Conservation (phyloP, 2,113 vertebrate genomes). For the Ameiurus melas region DNA sequence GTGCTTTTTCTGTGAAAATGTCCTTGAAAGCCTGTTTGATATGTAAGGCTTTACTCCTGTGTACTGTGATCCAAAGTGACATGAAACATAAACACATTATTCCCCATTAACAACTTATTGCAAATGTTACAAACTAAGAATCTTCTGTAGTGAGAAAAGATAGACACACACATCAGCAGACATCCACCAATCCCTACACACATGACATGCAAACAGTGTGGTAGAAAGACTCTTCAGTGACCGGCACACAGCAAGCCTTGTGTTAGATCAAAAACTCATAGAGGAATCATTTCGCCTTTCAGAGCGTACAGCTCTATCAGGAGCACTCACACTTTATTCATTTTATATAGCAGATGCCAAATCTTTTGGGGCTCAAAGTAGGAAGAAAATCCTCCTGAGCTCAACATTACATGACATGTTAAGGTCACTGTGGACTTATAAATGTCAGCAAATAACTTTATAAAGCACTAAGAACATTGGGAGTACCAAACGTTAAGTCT, state of each 20-base stretch:
- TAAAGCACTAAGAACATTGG: constrained; percentile 36
- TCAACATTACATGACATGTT: constrained; percentile 39
- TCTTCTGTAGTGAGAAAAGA: neutral
- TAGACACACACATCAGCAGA: neutral
- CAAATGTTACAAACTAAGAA: neutral
- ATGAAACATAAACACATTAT: neutral
- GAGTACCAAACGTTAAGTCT: neutral
- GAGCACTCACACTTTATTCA: constrained; percentile 22
- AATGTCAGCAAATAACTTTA: constrained; percentile 57
- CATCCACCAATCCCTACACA: neutral
- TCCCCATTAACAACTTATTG: neutral
- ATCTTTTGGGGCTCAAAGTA: constrained; percentile 49
- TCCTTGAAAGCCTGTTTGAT: neutral
- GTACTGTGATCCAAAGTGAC: neutral
- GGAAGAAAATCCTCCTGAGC: constrained; percentile 44
- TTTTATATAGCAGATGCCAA: constrained; percentile 19
- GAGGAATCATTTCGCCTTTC: constrained; percentile 28
- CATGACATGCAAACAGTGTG: neutral
- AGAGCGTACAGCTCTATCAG: constrained; percentile 11
- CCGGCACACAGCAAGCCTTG: constrained; percentile 9
- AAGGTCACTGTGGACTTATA: constrained; percentile 56
- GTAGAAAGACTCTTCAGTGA: neutral
- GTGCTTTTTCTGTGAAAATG: constrained; percentile 29
- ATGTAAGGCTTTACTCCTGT: neutral
- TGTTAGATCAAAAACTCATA: constrained; percentile 11